Conservation (phyloP, 1,140 invertebrate species). For the Lepidostoma basale region DNA sequence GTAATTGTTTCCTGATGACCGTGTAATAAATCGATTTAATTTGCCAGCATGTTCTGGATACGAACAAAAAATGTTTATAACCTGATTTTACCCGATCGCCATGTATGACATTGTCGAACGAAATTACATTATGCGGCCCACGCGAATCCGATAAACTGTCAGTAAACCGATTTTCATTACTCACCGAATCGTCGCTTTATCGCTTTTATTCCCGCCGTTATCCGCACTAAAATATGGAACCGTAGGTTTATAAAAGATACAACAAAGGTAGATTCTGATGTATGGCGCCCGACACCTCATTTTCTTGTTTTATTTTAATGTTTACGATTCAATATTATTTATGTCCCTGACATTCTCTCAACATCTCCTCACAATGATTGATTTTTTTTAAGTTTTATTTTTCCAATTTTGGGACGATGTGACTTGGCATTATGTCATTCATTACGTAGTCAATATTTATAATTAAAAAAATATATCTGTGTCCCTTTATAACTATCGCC, state of each 20-base stretch:
- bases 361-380: too few species aligned
- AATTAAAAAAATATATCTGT: too few species aligned
- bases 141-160: background rate
- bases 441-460: too few species aligned
- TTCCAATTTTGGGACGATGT: too few species aligned
- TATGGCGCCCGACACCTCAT: background rate
- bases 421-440: too few species aligned
- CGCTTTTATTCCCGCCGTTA: background rate
- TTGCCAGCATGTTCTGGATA: background rate
- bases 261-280: background rate
- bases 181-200: background rate
- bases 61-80: background rate
- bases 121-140: conserved; percentile 8
- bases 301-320: background rate
- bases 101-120: background rate
- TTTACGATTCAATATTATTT: too few species aligned
- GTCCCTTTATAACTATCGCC: too few species aligned
- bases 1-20: too few species aligned
- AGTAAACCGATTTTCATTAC: background rate
- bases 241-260: background rate
- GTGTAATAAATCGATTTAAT: too few species aligned
- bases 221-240: background rate
- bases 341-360: too few species aligned
- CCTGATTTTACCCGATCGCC: conserved; percentile 12
- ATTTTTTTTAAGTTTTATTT: too few species aligned